These are phyloP conservation scores for Ceyx margarethae DNA, from an alignment of 2,113 vertebrate genomes.

Conservation along the genomic window DNA sequence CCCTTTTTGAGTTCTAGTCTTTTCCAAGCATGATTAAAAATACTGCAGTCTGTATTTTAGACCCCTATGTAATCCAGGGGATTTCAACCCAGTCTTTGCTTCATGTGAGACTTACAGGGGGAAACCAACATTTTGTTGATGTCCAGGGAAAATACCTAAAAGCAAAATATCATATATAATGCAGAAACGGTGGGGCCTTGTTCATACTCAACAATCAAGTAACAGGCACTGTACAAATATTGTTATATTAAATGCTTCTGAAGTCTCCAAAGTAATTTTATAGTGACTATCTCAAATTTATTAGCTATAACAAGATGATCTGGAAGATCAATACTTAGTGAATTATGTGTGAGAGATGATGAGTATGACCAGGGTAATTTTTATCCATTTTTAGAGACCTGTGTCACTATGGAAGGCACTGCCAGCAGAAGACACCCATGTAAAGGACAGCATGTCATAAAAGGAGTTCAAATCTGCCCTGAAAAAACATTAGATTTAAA, in stretches of 20 bases:
- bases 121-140: not conserved
- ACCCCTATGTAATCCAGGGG: not conserved
- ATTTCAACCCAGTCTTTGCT: not conserved
- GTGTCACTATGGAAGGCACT: not conserved
- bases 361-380: constrained; percentile 34
- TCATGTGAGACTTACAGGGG: not conserved
- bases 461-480: not conserved
- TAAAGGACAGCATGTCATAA: not conserved
- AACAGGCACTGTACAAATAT: not conserved
- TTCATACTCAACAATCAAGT: not conserved
- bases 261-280: constrained; percentile 48
- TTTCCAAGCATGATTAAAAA: not conserved
- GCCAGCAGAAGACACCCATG: not conserved
- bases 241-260: constrained; percentile 39
- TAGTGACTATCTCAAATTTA: constrained; percentile 43
- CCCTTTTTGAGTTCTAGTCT: not conserved
- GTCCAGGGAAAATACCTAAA: not conserved
- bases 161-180: not conserved
- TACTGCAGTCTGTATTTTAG: not conserved
- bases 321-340: constrained; percentile 34
- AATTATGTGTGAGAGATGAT: constrained; percentile 29
- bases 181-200: not conserved
- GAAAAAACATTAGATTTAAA: not conserved
- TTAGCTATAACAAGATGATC: constrained; percentile 37
- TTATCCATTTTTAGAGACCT: constrained; percentile 30